Base-by-base conservation (phyloP, 2,113 vertebrate genomes). In the Mesembrinibis cayennensis region DNA sequence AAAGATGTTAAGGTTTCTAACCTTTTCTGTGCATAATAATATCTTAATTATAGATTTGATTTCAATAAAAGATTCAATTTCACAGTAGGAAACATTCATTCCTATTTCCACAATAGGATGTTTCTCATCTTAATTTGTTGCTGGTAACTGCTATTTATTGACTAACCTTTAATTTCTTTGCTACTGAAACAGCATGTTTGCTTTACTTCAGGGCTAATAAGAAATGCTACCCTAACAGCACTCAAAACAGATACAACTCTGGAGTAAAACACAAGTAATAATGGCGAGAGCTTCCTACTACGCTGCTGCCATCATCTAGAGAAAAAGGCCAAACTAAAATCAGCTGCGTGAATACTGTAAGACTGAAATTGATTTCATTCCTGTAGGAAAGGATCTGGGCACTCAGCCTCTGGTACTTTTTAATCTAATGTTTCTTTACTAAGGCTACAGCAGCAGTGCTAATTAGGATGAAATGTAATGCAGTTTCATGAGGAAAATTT, bases 31-130 rank as follows among this genome's bases (percentile, higher is more conserved):
- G 90, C 56, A 49, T 95, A 97, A 87, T 87, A 87, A 72, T 61
- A 89, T 77, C 58, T 96, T 97, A 97, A 96, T 93, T 94, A 96
- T 84, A 88, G 30, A 53, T 83, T 88, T 90, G 81, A 89, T 82
- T 96, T 94, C 47, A 97, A 29, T 93, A 53, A 27, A 95, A 97
- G 95, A 90, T 26, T 55, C 89, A 89, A 36, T 93, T 89, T 97
- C 87, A 73, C 94, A 90, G 76, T 29, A 82, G 40, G 80, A 94
- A 70, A 70, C 29, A 49, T 92, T 94, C 34, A 90, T 85, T 95
- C 72, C 45, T 79, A 63, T 55, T 94, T 89, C 34, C 47, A 91
- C 69, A 91, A 65, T 70, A 67, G 95, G 91, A 86, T 2, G 15
- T 77, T 67, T 87, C 65, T 82, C 55, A 65, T 95, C 59, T 85